Percentiles rank a stretch among this genome's conserved stretches.
Evolutionary conservation across 2,797 vertebrate species (phyloP).

Genomic region (Columba guinea): DNA sequence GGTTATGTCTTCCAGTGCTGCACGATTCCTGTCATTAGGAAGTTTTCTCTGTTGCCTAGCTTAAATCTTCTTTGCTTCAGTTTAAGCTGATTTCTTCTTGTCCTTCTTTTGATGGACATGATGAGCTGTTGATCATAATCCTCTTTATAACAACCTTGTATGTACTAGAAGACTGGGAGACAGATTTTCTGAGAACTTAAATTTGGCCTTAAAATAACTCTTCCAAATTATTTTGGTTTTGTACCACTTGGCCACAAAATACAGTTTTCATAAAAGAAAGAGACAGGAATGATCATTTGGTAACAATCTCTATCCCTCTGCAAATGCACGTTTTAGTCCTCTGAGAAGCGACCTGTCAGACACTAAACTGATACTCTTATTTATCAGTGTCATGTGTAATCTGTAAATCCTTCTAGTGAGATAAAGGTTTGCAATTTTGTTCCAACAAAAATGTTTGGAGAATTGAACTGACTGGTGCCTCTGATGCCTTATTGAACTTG

Average conservation of each 20-base stretch:
- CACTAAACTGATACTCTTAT: slow-evolving; percentile 15
- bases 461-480: neutral
- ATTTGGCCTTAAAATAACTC: neutral
- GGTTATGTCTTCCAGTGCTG: neutral
- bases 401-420: slow-evolving; percentile 32
- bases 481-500: neutral
- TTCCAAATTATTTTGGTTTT: slow-evolving; percentile 15
- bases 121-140: slow-evolving; percentile 44
- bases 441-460: slow-evolving; percentile 16
- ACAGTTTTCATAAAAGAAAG: slow-evolving; percentile 3
- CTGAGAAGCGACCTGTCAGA: slow-evolving; percentile 4
- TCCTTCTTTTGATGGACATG: slow-evolving; percentile 27
- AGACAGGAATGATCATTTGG: neutral
- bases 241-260: neutral
- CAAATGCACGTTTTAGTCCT: neutral
- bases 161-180: neutral
- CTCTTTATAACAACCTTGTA: slow-evolving; percentile 33
- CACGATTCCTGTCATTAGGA: neutral
- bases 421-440: slow-evolving; percentile 8
- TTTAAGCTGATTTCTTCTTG: slow-evolving; percentile 58
- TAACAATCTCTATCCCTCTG: neutral
- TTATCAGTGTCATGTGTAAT: slow-evolving; percentile 25
- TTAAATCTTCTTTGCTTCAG: slow-evolving; percentile 55
- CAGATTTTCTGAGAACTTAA: neutral
- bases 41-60: neutral